A percentile compares a stretch with the other conserved stretches of the same genome.
These are phyloP conservation scores for Lagodon rhomboides DNA, from an alignment of 2,797 vertebrate genomes.

Conservation along the genomic window DNA sequence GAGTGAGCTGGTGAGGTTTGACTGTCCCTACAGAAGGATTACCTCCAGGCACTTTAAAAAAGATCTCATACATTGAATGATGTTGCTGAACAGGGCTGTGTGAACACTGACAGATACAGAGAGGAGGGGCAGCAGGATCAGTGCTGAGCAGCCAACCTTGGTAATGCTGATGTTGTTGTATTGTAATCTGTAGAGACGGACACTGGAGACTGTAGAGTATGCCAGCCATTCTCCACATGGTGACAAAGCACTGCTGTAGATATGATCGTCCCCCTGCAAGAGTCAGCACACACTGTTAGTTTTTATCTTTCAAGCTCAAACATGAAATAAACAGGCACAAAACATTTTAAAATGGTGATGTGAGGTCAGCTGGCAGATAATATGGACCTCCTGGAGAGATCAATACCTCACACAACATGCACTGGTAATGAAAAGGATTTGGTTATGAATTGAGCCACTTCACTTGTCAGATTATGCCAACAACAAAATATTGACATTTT, in stretches of 20 bases:
- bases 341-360: background rate
- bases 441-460: too few relatives aligned
- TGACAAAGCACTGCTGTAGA: constrained; percentile 92
- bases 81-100: background rate
- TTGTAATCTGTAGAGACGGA: constrained; percentile 89
- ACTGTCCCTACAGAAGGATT: background rate
- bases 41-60: background rate
- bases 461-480: too few relatives aligned
- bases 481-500: too few relatives aligned
- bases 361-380: background rate
- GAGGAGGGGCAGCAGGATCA: background rate
- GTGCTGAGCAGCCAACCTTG: constrained; percentile 81
- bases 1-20: background rate
- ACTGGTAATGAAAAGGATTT: too few relatives aligned
- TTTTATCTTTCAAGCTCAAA: background rate
- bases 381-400: background rate
- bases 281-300: background rate
- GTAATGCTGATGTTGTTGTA: constrained; percentile 83
- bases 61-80: background rate
- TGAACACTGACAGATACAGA: background rate
- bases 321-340: background rate
- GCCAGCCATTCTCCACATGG: constrained; percentile 92
- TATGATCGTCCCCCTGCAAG: constrained; percentile 91
- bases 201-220: constrained; percentile 87
- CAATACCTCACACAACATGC: too few relatives aligned